Conservation (phyloP, 2,113 vertebrate genomes). For the Nibea coibor region DNA sequence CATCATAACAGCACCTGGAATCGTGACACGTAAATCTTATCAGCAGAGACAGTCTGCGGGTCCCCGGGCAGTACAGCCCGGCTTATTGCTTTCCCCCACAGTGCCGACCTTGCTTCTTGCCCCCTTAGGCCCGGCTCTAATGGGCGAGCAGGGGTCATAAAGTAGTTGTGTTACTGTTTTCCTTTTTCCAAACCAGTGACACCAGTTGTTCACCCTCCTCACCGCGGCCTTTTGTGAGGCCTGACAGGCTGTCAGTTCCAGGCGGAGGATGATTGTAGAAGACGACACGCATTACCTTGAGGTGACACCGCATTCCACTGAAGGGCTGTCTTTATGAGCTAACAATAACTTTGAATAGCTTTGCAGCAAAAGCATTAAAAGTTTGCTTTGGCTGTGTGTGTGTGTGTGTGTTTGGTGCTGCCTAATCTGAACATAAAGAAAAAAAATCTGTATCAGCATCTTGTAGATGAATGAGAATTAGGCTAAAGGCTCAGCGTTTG, state of each 20-base stretch:
- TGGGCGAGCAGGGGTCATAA: slow-evolving; percentile 74
- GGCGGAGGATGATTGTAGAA: slow-evolving; percentile 56
- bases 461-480: slow-evolving; percentile 15
- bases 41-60: slow-evolving; percentile 61
- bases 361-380: slow-evolving; percentile 21
- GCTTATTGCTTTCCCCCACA: slow-evolving; percentile 53
- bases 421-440: background rate
- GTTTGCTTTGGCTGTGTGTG: background rate
- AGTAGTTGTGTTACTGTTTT: slow-evolving; percentile 78
- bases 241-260: slow-evolving; percentile 70
- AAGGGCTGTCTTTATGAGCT: slow-evolving; percentile 46
- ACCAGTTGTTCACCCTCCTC: slow-evolving; percentile 80
- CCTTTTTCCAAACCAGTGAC: slow-evolving; percentile 72
- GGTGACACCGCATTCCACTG: slow-evolving; percentile 61
- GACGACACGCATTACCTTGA: slow-evolving; percentile 62
- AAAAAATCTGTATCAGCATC: background rate
- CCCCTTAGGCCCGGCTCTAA: slow-evolving; percentile 65
- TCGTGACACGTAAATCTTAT: slow-evolving; percentile 70
- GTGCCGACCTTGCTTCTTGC: slow-evolving; percentile 21
- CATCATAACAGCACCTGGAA: slow-evolving; percentile 79
- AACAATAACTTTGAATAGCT: slow-evolving; percentile 61
- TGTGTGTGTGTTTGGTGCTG: accelerated
- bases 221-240: slow-evolving; percentile 66
- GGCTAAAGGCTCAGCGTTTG: slow-evolving; percentile 10
- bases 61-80: slow-evolving; percentile 47